Base-by-base conservation (phyloP, 2,113 vertebrate species). In the Potamarius usumacintae region DNA sequence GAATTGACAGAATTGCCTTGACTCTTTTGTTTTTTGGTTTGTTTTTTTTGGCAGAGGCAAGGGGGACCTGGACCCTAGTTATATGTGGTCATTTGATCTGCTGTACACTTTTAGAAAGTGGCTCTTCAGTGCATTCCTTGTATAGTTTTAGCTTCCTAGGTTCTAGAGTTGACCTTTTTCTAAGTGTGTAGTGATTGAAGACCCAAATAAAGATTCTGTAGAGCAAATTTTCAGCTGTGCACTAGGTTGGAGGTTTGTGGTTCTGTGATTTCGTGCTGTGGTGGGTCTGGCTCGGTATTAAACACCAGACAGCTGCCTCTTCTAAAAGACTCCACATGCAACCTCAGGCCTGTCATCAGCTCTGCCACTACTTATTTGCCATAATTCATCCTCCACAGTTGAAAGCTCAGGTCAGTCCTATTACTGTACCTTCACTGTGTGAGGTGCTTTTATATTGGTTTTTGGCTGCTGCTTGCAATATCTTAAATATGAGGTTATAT, bases 251-350 rank as follows among this genome's bases (percentile, higher is more conserved):
- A 27, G 42, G 55, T 20, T 62, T 82, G 86, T 74, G 55, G 57
- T 74, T 82, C 65, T 87, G 65, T 74, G 55, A 57, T 82, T 65
- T 11, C 81, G 81, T 86, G 80, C 65, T 53, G 50, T n/a, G 58
- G 72, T 81, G 80, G 60, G 5, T 83, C 53, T 86, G 55, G 67
- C 55, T 83, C 30, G 62, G 48, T 63, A 82, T 58, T 72, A 83
- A 57, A 84, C 34, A 76, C n/a, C 79, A 27, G 50, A 57, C 65
- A 79, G 86, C 81, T 88, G 62, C 81, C 30, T 88, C 11, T 8
- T 84, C 69, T 77, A 83, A 69, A 67, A 88, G 74, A 85, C 83
- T 89, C 30, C 71, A 87, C 55, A 77, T 60, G 53, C 80, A 80
- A 72, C 27, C 27, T 30, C 55, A 17, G 3, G 34, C 48, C 30